Conservation (phyloP, 2,113 vertebrate genomes). For the Dasyurus viverrinus region DNA sequence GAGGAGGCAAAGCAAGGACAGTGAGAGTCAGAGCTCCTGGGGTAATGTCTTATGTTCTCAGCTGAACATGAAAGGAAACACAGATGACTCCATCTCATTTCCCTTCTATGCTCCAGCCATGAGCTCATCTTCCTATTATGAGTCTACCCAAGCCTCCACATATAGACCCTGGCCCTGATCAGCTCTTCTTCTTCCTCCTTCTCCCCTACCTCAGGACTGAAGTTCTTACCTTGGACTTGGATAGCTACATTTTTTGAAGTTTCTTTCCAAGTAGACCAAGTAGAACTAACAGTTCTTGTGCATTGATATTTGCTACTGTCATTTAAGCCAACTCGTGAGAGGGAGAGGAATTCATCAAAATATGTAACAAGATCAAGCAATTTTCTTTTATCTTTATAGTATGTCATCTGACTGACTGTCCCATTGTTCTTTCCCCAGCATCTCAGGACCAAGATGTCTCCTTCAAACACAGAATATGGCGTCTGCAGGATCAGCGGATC, state of each 20-base stretch:
- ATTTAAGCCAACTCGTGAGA: background rate
- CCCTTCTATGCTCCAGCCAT: background rate
- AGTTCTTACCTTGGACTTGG: constrained; percentile 9
- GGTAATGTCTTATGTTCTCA: background rate
- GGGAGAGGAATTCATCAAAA: background rate
- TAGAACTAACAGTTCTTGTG: background rate
- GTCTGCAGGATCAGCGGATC: constrained; percentile 1
- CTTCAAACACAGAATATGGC: constrained; percentile 24
- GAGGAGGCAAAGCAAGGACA: background rate
- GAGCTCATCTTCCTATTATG: background rate
- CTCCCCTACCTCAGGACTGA: background rate
- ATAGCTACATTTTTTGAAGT: background rate
- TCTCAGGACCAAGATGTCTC: background rate
- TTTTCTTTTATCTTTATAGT: constrained; percentile 9
- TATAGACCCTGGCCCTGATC: background rate
- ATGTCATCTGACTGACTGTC: background rate
- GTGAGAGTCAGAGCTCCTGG: too few species aligned
- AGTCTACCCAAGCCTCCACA: background rate
- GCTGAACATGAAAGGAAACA: background rate
- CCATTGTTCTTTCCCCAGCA: background rate
- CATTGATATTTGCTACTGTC: constrained; percentile 37
- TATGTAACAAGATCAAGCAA: background rate
- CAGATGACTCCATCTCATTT: background rate
- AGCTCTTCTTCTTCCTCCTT: background rate
- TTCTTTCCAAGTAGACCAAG: background rate